Evolutionary conservation across 2,113 vertebrate genomes (phyloP).

Genomic region (Donacobius atricapilla): DNA sequence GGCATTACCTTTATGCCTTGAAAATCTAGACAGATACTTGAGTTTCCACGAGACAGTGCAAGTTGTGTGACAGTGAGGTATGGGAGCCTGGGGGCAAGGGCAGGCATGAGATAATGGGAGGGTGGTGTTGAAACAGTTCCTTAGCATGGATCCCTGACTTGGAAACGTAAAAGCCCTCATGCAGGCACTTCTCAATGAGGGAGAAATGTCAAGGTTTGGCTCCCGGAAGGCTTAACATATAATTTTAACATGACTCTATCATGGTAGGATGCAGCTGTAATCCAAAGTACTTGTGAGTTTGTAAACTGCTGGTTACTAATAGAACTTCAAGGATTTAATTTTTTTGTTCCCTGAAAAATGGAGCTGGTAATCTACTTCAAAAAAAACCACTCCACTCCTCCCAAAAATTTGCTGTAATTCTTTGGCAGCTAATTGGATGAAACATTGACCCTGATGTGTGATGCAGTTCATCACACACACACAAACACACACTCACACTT

Average conservation of each 20-base stretch:
- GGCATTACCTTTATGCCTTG: neutral
- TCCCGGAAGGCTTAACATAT: neutral
- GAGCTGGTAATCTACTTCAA: neutral
- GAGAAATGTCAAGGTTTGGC: neutral
- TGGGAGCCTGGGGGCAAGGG: neutral
- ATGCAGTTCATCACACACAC: no score
- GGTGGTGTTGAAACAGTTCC: neutral
- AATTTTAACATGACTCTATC: neutral
- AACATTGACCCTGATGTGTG: rapidly evolving
- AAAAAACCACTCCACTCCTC: neutral
- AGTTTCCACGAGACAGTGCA: rapidly evolving
- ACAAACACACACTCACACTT: no score
- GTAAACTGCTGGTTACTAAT: neutral
- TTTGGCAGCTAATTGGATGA: neutral
- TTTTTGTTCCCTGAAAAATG: neutral
- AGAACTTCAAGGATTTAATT: neutral
- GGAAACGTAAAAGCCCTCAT: rapidly evolving
- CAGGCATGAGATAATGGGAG: neutral
- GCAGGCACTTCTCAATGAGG: neutral
- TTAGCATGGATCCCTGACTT: neutral
- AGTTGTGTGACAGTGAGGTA: neutral
- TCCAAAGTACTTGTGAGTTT: neutral
- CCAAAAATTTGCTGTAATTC: neutral
- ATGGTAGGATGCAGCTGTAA: neutral
- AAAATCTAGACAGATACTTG: neutral